Percentiles rank a stretch among this genome's conserved stretches.
These are phyloP conservation scores for Paramormyrops hopkinsi DNA, from an alignment of 2,797 vertebrate species.

Conservation along the genomic window DNA sequence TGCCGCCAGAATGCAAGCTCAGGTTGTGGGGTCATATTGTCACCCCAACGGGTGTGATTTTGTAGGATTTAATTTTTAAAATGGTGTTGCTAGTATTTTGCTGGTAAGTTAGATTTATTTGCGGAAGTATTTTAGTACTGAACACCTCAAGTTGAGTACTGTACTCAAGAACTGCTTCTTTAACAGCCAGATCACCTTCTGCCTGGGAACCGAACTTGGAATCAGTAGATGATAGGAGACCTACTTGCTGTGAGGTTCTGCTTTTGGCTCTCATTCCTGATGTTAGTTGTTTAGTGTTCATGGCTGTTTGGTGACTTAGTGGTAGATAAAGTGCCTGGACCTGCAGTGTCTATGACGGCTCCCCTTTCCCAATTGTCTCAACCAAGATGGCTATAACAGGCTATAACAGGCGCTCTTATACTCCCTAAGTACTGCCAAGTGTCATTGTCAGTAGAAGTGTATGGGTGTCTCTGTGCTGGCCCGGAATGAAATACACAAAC, in stretches of 20 bases:
- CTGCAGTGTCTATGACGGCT: neutral
- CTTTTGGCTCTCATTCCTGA: neutral
- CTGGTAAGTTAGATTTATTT: neutral
- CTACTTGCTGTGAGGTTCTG: neutral
- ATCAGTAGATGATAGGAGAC: neutral
- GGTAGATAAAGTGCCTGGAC: neutral
- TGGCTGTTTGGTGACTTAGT: neutral
- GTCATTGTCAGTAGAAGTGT: constrained; percentile 7
- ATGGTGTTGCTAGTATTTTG: neutral
- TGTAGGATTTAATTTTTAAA: neutral
- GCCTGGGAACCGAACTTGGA: neutral
- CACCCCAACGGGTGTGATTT: neutral
- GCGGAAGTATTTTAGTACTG: neutral
- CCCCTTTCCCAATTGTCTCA: neutral
- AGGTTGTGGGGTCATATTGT: neutral
- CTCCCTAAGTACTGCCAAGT: constrained; percentile 7
- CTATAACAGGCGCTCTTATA: neutral
- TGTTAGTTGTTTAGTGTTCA: neutral
- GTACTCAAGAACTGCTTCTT: neutral
- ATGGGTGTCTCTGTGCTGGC: neutral
- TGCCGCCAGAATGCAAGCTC: neutral
- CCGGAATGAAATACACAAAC: neutral
- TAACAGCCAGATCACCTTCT: neutral
- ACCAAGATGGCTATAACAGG: neutral
- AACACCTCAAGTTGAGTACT: neutral